Conservation (phyloP, 2,797 vertebrate genomes). For the Xenentodon cancila region DNA sequence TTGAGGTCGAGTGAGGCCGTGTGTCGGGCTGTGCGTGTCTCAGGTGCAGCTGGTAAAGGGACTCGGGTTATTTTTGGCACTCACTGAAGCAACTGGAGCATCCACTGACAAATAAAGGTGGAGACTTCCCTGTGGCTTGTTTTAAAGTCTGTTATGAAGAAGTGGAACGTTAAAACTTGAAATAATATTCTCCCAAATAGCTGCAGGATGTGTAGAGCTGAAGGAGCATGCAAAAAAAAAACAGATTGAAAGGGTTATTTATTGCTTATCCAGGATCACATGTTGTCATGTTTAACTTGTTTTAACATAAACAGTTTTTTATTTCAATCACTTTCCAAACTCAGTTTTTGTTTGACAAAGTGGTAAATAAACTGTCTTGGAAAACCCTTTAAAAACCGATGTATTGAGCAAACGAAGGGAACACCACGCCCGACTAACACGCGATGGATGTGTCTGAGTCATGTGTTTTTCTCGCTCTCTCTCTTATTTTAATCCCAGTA, state of each 20-base stretch:
- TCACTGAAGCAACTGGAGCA: conserved; percentile 25
- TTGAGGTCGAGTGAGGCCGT: conserved; percentile 44
- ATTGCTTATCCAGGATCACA: conserved; percentile 3
- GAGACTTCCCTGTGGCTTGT: conserved; percentile 28
- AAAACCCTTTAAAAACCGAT: conserved; percentile 15
- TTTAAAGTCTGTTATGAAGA: conserved; percentile 31
- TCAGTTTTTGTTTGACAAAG: conserved; percentile 6
- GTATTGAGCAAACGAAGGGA: conserved; percentile 35
- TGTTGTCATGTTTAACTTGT: background rate
- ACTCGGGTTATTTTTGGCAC: conserved; percentile 45
- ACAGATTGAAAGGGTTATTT: background rate
- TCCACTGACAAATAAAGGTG: conserved; percentile 47
- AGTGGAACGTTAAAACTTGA: conserved; percentile 21
- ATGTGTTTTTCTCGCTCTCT: background rate
- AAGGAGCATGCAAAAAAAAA: background rate
- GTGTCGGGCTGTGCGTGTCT: conserved; percentile 48
- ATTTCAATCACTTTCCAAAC: conserved; percentile 9
- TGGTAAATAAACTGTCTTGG: conserved; percentile 29
- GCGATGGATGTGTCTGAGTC: conserved; percentile 19
- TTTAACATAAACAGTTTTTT: background rate
- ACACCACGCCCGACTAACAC: conserved; percentile 26
- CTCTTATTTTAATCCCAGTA: conserved; percentile 74
- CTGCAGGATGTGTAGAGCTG: conserved; percentile 11
- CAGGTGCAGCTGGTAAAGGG: conserved; percentile 58
- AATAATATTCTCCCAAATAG: conserved; percentile 14